Evolutionary conservation across 2,113 vertebrate species (phyloP).

Genomic region (Microcebus tavaratra): DNA sequence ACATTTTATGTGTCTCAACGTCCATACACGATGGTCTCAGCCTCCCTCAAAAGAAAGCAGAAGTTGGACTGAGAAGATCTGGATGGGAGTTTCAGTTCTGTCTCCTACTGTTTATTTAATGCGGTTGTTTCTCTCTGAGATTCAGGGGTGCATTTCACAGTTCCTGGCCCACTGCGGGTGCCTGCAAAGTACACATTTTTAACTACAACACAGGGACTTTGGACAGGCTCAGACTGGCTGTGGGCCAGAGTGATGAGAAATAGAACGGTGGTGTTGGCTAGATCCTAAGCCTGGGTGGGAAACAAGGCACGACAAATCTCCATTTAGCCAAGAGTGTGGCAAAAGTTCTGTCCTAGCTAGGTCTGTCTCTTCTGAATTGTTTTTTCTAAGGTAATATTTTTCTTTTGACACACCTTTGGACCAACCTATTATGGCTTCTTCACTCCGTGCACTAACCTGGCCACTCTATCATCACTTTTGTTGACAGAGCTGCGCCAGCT

Average conservation of each 20-base stretch:
- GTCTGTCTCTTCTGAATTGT: neutral
- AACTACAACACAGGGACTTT: neutral
- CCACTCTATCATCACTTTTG: neutral
- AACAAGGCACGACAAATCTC: accelerated
- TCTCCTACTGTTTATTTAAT: neutral
- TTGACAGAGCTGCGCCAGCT: neutral
- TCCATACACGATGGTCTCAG: accelerated
- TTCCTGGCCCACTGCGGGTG: neutral
- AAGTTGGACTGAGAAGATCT: neutral
- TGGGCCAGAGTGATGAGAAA: neutral
- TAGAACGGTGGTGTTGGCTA: neutral
- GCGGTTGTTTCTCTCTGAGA: neutral
- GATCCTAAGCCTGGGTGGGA: neutral
- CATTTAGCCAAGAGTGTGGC: neutral
- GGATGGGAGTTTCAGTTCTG: neutral
- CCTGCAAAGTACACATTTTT: neutral
- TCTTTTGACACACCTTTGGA: neutral
- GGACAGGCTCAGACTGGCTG: neutral
- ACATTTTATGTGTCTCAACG: neutral
- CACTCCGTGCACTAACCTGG: no score
- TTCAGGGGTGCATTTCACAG: neutral
- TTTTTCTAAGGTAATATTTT: neutral
- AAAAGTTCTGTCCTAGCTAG: neutral
- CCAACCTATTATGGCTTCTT: neutral
- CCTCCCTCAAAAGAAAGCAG: neutral